phyloP scores from a whole-genome alignment of 2,113 vertebrate species.

The Cygnus buccinator region DNA sequence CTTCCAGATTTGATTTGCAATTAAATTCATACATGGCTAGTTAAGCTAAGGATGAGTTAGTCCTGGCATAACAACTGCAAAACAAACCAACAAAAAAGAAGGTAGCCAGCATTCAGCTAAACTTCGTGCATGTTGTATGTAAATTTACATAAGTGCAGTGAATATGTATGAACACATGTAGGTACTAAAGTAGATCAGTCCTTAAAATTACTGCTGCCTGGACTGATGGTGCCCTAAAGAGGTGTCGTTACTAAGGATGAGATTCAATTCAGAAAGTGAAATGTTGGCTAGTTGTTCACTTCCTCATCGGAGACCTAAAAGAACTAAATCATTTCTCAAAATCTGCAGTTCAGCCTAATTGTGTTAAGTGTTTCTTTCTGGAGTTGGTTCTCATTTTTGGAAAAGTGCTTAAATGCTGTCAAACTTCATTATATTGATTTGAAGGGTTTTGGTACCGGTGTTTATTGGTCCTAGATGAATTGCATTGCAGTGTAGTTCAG shows the following conservation, averaged over 20 bases:
- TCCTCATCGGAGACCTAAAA: neutral
- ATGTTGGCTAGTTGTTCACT: neutral
- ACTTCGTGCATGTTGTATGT: neutral
- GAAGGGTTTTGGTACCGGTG: neutral
- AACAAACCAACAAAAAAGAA: neutral
- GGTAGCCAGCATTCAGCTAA: neutral
- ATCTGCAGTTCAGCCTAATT: neutral
- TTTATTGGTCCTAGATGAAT: neutral
- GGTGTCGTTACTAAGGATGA: neutral
- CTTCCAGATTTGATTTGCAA: neutral
- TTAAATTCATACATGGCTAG: neutral
- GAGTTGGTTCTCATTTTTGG: neutral
- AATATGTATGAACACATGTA: rapidly evolving
- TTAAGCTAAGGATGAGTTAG: neutral
- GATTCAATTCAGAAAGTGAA: neutral
- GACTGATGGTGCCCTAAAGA: neutral
- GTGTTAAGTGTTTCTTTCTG: neutral
- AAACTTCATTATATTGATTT: neutral
- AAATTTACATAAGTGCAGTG: neutral
- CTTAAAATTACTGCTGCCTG: neutral
- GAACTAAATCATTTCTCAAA: neutral
- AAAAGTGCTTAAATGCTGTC: neutral
- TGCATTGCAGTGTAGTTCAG: neutral
- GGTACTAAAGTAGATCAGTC: neutral
- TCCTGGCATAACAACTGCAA: neutral